These are phyloP conservation scores for Euwallacea similis DNA, from an alignment of 1,140 invertebrate species.

Conservation along the genomic window DNA sequence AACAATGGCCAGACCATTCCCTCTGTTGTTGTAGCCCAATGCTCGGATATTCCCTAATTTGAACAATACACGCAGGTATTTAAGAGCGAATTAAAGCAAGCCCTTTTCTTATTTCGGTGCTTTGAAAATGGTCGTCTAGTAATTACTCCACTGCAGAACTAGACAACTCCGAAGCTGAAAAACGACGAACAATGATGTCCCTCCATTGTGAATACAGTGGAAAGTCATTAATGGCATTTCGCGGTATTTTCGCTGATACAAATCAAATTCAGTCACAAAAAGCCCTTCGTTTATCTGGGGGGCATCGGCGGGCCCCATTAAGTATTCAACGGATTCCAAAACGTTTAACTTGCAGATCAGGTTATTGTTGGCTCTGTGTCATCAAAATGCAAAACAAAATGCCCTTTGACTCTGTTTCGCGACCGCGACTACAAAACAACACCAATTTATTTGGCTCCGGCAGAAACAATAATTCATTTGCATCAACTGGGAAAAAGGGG, in stretches of 20 bases:
- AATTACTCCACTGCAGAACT: too few species aligned
- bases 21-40: too few species aligned
- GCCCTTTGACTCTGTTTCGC: conserved; percentile 12
- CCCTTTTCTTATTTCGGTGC: too few species aligned
- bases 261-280: conserved; percentile 23
- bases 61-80: too few species aligned
- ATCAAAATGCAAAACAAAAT: conserved; percentile 29
- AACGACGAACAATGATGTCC: too few species aligned
- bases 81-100: too few species aligned
- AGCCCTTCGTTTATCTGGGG: conserved; percentile 15
- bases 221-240: background rate
- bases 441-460: conserved; percentile 15
- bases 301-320: conserved; percentile 10
- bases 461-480: conserved; percentile 24
- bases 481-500: background rate
- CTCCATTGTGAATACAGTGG: background rate
- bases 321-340: conserved; percentile 24
- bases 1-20: background rate
- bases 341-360: conserved; percentile 27
- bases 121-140: too few species aligned
- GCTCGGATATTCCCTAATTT: too few species aligned
- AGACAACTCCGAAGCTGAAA: too few species aligned
- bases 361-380: conserved; percentile 19
- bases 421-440: conserved; percentile 16
- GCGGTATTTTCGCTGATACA: conserved; percentile 11